These are phyloP conservation scores for Mustelus asterias DNA, from an alignment of 2,113 vertebrate species.

Conservation along the genomic window DNA sequence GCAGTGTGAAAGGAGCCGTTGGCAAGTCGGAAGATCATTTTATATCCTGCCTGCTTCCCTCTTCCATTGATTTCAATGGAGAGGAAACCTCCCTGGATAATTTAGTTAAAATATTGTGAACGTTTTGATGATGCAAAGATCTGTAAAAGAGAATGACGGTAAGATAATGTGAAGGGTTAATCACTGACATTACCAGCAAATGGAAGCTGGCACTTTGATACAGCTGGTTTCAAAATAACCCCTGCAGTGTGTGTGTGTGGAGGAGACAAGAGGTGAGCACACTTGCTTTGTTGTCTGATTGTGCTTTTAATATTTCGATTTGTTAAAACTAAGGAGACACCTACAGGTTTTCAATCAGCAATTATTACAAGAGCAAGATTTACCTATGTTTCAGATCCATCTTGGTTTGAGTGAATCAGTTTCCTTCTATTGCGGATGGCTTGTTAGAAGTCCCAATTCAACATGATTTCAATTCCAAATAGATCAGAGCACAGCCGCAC, in stretches of 20 bases:
- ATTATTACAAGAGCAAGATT: slow-evolving; percentile 1
- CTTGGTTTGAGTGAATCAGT: not conserved
- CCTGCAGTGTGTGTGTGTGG: not conserved
- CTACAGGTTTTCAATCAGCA: not conserved
- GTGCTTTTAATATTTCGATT: not conserved
- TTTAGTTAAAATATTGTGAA: not conserved
- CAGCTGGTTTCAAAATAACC: not conserved
- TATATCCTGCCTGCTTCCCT: not conserved
- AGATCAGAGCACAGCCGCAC: not conserved
- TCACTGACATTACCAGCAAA: not conserved
- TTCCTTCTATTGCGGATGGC: not conserved
- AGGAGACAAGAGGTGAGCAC: not conserved
- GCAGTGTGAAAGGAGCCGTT: not conserved
- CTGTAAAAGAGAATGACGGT: not conserved
- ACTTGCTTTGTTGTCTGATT: not conserved
- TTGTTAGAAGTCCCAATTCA: not conserved
- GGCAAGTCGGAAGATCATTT: not conserved
- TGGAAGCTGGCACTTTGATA: not conserved
- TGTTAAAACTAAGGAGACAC: not conserved
- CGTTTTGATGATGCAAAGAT: not conserved
- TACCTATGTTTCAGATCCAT: not conserved
- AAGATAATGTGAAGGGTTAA: not conserved
- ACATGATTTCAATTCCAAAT: not conserved
- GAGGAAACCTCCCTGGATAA: not conserved
- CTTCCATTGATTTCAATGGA: not conserved